phyloP scores from a whole-genome alignment of 2,113 vertebrate species.

The Menura novaehollandiae region DNA sequence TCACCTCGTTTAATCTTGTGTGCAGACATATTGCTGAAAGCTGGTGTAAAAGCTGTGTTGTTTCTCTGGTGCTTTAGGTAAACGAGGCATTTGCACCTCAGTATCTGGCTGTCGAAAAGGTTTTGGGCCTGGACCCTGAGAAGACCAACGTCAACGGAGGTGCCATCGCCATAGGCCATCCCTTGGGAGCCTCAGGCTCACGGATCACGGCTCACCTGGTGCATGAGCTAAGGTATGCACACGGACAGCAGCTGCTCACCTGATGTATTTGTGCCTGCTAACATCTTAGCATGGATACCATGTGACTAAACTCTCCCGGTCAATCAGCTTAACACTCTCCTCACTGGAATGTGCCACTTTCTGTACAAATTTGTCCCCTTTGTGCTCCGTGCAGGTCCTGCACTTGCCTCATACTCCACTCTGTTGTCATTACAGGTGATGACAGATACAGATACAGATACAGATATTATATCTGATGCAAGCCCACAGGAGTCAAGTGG shows the following conservation, averaged over 20 bases:
- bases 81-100: slow-evolving; percentile 96
- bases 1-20: not conserved
- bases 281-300: rapidly evolving
- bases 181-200: slow-evolving; percentile 87
- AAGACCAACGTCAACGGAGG: slow-evolving; percentile 91
- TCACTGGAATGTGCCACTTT: rapidly evolving
- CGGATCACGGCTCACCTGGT: slow-evolving; percentile 91
- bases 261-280: not conserved
- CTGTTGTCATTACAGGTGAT: not conserved
- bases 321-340: not conserved
- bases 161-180: slow-evolving; percentile 93
- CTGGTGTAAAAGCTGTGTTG: not conserved
- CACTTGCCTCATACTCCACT: rapidly evolving
- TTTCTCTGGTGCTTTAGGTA: slow-evolving; percentile 73
- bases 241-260: not conserved
- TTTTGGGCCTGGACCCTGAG: slow-evolving; percentile 82
- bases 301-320: not conserved
- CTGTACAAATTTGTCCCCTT: rapidly evolving
- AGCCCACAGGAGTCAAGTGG: not conserved
- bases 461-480: too few species aligned
- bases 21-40: not conserved
- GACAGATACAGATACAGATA: too few species aligned
- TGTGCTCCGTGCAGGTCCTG: not conserved
- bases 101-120: slow-evolving; percentile 86
- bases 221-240: slow-evolving; percentile 85